Base-by-base conservation (phyloP, 1,140 invertebrate species). In the Calosoma granatense region DNA sequence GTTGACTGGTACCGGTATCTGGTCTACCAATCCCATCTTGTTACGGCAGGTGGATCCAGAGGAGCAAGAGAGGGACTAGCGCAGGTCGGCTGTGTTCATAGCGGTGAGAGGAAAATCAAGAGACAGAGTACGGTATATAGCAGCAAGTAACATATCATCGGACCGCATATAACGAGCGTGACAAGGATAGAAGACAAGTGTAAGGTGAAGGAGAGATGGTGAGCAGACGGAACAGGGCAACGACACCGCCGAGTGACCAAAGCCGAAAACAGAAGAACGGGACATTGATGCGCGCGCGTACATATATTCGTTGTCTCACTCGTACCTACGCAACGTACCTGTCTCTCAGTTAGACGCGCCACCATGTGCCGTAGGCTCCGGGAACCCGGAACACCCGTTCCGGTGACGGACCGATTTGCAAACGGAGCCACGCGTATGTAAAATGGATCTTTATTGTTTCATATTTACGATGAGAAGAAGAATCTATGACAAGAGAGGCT, bases 21-120 rank as follows among this genome's bases (percentile, higher is more conserved):
- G 55, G 21, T 59, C 59, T 59, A 60, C 61, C 61, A 60, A 62
- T 62, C 59, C 59, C 53, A 63, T 61, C 61, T 60, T 55, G 61
- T 60, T 60, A 58, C 59, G 61, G 61, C 61, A 63, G 61, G 61
- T 63, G 61, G 56, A 60, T 63, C 59, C 59, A 53, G 59, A 59
- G 61, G 61, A 54, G 56, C 55, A 9, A 47, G 41, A 12, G 17
- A 6, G 41, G 17, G 3, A 12, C 41, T 4, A 17, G 6, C 17
- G 41, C 9, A 47, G 26, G n/a, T n/a, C n/a, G 26, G 26, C 26
- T 9, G n/a, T 36, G 26, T 36, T 9, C 6, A 9, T 6, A 36
- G n/a, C 26, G n/a, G 26, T 9, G 26, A 36, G n/a, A 36, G 26
- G n/a, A 36, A 9, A n/a, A n/a, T 36, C 26, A n/a, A 36, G 26